A percentile compares a stretch with the other conserved stretches of the same genome.
Evolutionary conservation across 2,888 invertebrate species (phyloP).

Genomic region (Melanostoma scalare): DNA sequence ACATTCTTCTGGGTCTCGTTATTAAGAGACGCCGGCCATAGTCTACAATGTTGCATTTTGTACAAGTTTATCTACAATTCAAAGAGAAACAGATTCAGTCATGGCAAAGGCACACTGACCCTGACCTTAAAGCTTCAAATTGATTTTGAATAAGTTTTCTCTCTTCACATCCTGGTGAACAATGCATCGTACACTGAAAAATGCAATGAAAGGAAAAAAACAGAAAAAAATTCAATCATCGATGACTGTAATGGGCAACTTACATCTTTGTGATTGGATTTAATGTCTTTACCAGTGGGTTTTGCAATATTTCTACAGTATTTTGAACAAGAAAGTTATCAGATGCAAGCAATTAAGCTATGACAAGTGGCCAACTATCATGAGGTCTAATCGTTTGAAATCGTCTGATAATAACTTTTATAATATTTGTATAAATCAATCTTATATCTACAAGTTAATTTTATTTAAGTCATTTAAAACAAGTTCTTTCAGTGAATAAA

Average conservation of each 20-base stretch:
- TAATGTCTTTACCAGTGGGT: constrained; percentile 42
- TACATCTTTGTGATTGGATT: constrained; percentile 50
- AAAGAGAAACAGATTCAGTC: neutral
- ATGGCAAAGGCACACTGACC: constrained; percentile 31
- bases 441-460: too few relatives aligned
- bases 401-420: too few relatives aligned
- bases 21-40: neutral
- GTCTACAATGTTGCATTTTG: constrained; percentile 33
- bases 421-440: too few relatives aligned
- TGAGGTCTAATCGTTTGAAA: too few relatives aligned
- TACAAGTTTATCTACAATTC: neutral
- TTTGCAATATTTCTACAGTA: constrained; percentile 12
- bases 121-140: constrained; percentile 38
- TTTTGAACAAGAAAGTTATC: neutral
- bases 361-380: too few relatives aligned
- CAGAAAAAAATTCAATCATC: constrained; percentile 37
- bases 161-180: constrained; percentile 49
- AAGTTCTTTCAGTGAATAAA: too few relatives aligned
- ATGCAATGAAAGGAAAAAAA: constrained; percentile 25
- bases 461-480: too few relatives aligned
- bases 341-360: too few relatives aligned
- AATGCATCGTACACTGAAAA: constrained; percentile 30
- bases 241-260: constrained; percentile 18
- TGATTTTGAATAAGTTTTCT: constrained; percentile 42
- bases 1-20: too few relatives aligned